These are phyloP conservation scores for Probaryconus sp. DNA, from an alignment of 1,140 invertebrate genomes.

Conservation along the genomic window DNA sequence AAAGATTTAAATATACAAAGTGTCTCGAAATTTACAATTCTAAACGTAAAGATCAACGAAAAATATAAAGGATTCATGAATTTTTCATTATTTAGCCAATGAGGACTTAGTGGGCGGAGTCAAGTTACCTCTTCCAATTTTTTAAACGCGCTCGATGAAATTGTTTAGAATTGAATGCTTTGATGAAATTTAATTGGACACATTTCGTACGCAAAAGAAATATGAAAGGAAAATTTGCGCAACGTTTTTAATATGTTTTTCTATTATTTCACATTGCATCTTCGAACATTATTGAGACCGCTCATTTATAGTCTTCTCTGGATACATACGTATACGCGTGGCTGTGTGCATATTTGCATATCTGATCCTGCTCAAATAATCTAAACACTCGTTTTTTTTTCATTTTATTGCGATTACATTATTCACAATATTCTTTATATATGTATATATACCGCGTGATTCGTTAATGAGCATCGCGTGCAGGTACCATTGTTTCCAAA, in stretches of 20 bases:
- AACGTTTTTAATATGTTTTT: neutral
- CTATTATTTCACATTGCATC: slow-evolving; percentile 27
- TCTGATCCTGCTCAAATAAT: slow-evolving; percentile 40
- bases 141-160: no score
- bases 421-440: slow-evolving; percentile 48
- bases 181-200: no score
- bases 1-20: no score
- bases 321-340: slow-evolving; percentile 58
- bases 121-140: no score
- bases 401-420: slow-evolving; percentile 51
- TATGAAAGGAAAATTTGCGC: slow-evolving; percentile 12
- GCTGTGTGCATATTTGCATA: slow-evolving; percentile 50
- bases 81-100: no score
- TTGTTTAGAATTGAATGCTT: no score
- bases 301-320: slow-evolving; percentile 55
- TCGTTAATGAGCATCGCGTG: slow-evolving; percentile 57
- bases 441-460: slow-evolving; percentile 49
- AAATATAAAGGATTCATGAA: no score
- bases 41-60: no score
- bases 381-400: slow-evolving; percentile 51
- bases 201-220: slow-evolving; percentile 22
- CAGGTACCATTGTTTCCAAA: slow-evolving; percentile 51
- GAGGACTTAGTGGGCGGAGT: no score
- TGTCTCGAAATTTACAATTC: no score
- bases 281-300: slow-evolving; percentile 55